Percentiles rank a stretch among this genome's conserved stretches.
phyloP scores from a whole-genome alignment of 1,140 invertebrate species.

The Macrosteles quadrilineatus region DNA sequence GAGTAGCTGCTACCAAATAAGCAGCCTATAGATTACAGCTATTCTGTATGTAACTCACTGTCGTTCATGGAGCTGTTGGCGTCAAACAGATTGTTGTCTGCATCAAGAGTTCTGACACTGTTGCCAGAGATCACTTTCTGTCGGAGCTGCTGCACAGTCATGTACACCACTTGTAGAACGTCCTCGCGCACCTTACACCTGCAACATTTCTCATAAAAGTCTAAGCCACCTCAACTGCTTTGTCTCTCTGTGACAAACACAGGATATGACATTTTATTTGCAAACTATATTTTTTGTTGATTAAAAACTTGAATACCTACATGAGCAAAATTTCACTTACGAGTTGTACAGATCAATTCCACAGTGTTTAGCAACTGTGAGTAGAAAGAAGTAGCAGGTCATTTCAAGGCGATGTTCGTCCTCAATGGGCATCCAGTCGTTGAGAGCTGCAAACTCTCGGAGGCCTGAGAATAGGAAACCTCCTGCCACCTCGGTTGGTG shows the following conservation, averaged over 20 bases:
- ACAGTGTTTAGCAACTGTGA: constrained; percentile 10
- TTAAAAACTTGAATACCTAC: too few species aligned
- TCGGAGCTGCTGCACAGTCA: neutral
- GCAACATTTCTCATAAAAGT: too few species aligned
- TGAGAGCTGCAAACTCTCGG: constrained; percentile 2
- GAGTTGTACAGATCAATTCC: constrained; percentile 5
- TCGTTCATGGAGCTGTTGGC: neutral
- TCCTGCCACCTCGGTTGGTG: neutral
- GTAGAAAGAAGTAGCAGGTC: neutral
- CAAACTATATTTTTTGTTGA: too few species aligned
- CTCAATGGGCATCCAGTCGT: neutral
- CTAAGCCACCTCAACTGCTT: too few species aligned
- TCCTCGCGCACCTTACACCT: neutral
- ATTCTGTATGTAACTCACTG: neutral
- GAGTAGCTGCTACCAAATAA: neutral
- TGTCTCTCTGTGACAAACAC: too few species aligned
- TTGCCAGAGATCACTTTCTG: neutral
- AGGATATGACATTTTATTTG: too few species aligned
- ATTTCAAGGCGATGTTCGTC: constrained; percentile 3
- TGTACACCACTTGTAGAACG: neutral
- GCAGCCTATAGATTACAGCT: too few species aligned
- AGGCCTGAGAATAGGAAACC: neutral
- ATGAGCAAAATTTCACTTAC: too few species aligned
- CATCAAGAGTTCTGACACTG: neutral
- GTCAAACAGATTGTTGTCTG: neutral